Conservation (phyloP, 1,140 invertebrate species). For the Ceratosolen fusciceps region DNA sequence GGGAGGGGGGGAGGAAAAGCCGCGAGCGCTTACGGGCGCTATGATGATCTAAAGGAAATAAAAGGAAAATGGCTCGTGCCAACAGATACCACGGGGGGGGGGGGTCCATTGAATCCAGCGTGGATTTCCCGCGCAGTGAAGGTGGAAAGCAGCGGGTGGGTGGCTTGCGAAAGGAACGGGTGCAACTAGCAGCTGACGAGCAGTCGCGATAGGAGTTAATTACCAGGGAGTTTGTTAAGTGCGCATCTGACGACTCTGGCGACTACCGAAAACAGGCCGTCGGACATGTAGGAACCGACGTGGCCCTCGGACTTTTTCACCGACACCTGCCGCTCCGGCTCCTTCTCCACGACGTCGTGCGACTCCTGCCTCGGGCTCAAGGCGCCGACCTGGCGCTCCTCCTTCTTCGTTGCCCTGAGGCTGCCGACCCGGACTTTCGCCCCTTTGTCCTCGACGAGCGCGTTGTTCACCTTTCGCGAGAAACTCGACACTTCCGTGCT, state of each 20-base stretch:
- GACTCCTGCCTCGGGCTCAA: neutral
- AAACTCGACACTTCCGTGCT: conserved; percentile 3
- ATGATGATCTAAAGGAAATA: neutral
- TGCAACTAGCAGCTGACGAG: neutral
- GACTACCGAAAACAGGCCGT: conserved; percentile 58
- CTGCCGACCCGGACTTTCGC: neutral
- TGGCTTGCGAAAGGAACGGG: conserved; percentile 3
- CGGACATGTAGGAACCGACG: conserved; percentile 20
- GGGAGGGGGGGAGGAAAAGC: neutral
- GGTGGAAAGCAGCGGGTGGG: neutral
- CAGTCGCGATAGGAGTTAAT: conserved; percentile 38
- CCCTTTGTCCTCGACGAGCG: neutral
- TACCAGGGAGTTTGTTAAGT: conserved; percentile 61
- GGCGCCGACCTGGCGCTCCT: neutral
- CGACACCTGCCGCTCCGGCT: neutral
- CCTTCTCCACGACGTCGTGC: neutral
- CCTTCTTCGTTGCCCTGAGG: neutral
- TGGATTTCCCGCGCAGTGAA: conserved; percentile 29
- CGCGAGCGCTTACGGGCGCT: neutral
- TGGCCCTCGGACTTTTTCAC: neutral
- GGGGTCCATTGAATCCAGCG: neutral
- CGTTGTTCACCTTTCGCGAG: neutral
- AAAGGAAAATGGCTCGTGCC: neutral
- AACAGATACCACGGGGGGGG: neutral
- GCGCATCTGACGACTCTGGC: conserved; percentile 59